Base-by-base conservation (phyloP, 2,113 vertebrate species). In the Paedocypris sp. region DNA sequence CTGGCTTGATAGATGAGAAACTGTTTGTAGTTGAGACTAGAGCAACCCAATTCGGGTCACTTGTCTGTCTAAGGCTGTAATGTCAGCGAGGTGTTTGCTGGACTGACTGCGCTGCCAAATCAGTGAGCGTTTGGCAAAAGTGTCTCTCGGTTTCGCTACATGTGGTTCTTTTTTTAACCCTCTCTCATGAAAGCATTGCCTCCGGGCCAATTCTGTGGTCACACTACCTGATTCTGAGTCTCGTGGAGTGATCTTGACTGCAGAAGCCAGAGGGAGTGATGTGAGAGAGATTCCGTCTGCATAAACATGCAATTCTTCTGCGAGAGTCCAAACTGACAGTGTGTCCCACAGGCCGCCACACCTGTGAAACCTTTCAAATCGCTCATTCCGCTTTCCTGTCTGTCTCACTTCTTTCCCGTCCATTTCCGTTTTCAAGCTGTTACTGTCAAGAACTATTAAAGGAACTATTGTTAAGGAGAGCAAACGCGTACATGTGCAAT, bases 201-300 rank as follows among this genome's bases (percentile, higher is more conserved):
- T 85, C 79, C 72, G 54, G 76, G 82, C 78, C 81, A 82, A 82
- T 84, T 82, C 80, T 82, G 79, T 81, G 79, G 83, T 85, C 82
- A 87, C 82, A 83, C 80, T 84, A 80, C 79, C 82, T 84, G 82
- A 82, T 81, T 85, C 79, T 62, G 74, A 65, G 76, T 78, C 68
- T 80, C 77, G 79, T 79, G 72, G 79, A 83, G 80, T 79, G 84
- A 79, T 79, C 79, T 85, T 84, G 83, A 86, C 82, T 81, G 83
- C 78, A 81, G 83, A 81, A 85, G 81, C 83, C 83, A 75, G 78
- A 80, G 80, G 82, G 72, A 80, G 70, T 81, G 83, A 83, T 85
- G 79, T 85, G 84, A 83, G 84, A 84, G 80, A 82, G 80, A 83
- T 83, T 82, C 80, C 73, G 80, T 82, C 76, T 80, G 74, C 71